Conservation (phyloP, 2,888 invertebrate genomes). For the Acanthosepion pharaonis region DNA sequence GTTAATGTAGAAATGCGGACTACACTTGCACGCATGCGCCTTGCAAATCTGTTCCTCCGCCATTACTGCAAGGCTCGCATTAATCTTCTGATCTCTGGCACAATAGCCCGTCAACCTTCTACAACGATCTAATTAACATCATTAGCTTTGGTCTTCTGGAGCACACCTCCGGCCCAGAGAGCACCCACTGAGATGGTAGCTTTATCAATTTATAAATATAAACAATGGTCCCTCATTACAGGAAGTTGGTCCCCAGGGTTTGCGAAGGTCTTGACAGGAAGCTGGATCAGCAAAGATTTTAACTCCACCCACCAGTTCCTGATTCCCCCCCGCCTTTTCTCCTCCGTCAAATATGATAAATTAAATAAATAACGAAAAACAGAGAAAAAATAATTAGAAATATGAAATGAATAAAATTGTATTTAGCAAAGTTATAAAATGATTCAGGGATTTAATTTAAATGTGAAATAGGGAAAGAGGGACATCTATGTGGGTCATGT, state of each 20-base stretch:
- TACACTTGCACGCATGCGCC: not conserved
- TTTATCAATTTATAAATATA: slow-evolving; percentile 20
- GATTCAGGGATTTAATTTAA: not conserved
- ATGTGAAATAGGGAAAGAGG: not conserved
- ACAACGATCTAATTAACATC: not conserved
- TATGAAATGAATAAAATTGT: not conserved
- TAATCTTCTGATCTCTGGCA: slow-evolving; percentile 3
- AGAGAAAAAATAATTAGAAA: not conserved
- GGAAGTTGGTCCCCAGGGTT: slow-evolving; percentile 20
- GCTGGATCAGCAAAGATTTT: slow-evolving; percentile 1
- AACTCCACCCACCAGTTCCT: not conserved
- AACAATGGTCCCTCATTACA: slow-evolving; percentile 22
- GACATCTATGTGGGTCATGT: too few species aligned
- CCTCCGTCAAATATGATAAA: not conserved
- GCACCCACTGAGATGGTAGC: slow-evolving; percentile 33
- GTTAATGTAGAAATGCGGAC: not conserved
- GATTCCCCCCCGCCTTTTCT: not conserved
- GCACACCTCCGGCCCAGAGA: slow-evolving; percentile 3
- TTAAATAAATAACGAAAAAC: not conserved
- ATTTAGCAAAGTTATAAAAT: not conserved
- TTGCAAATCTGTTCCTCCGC: not conserved
- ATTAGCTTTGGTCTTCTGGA: slow-evolving; percentile 33
- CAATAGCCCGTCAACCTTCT: not conserved
- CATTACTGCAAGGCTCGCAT: not conserved
- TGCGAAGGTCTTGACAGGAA: not conserved